Conservation (phyloP, 2,113 vertebrate species). For the Leptobrachium ailaonicum region DNA sequence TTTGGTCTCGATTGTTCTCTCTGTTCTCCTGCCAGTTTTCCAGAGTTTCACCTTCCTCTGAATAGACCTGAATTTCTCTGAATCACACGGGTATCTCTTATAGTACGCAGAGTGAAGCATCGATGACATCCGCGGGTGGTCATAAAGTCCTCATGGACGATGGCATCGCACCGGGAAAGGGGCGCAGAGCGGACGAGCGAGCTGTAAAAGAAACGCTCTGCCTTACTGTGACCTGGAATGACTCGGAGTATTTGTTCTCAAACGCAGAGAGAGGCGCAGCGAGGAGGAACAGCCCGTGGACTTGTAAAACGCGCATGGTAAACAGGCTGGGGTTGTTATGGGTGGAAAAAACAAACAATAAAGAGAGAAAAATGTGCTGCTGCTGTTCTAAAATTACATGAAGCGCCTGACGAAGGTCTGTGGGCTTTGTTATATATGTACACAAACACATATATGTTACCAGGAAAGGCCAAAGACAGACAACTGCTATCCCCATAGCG, state of each 20-base stretch:
- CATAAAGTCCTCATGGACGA: too few relatives aligned
- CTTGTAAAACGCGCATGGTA: constrained; percentile 49
- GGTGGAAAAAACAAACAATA: background rate
- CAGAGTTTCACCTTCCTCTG: too few relatives aligned
- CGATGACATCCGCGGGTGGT: too few relatives aligned
- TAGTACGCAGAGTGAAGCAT: too few relatives aligned
- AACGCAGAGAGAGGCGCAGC: background rate
- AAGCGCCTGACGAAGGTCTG: background rate
- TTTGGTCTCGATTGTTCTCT: too few relatives aligned
- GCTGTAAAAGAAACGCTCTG: background rate
- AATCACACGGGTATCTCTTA: too few relatives aligned
- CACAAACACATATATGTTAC: too few relatives aligned
- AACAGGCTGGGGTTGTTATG: background rate
- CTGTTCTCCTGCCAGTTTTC: too few relatives aligned
- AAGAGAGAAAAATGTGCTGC: background rate
- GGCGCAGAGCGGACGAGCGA: background rate
- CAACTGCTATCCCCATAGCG: too few relatives aligned
- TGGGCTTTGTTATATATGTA: background rate
- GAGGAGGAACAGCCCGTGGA: constrained; percentile 12
- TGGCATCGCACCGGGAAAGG: too few relatives aligned
- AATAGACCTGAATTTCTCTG: too few relatives aligned
- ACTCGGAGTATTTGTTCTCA: constrained; percentile 9
- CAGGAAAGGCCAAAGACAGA: too few relatives aligned
- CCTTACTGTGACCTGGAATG: constrained; percentile 22
- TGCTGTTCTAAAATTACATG: background rate